Base-by-base conservation (phyloP, 2,888 invertebrate species). In the Linnaemya vulpina region DNA sequence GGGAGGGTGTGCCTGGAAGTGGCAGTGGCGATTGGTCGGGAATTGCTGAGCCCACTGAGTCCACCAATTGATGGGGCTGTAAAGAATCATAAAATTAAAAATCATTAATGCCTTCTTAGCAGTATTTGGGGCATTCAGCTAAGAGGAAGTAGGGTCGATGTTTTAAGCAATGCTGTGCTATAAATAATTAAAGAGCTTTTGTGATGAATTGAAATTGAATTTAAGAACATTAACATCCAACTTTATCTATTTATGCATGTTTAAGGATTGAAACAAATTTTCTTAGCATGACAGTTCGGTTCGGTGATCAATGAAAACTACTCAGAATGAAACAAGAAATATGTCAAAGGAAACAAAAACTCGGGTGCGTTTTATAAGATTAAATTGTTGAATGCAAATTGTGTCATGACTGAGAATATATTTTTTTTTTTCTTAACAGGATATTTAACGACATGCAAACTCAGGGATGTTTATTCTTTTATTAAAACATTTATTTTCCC, bases 1-100 rank as follows among this genome's bases (percentile, higher is more conserved):
- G 96, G 92, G 96, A 96, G 94, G 96, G 92, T 91, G 93, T 96
- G 94, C 96, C 96, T 90, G 96, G 94, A 92, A 93, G 92, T 91
- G 96, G 94, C 93, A 93, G 92, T 92, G 91, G 94, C 94, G 93
- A 94, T 93, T 93, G 94, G 94, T 93, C 94, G 91, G 93, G 93
- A 93, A 91, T 94, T 92, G 89, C 93, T 93, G 93, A 94, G 94
- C 90, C 94, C 94, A 92, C 94, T 94, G 93, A 94, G 94, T 87
- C 93, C 92, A 88, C 93, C 93, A 91, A 93, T 92, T 89, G 93
- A 92, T 90, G 93, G 91, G 91, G 92, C 93, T 93, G 89, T 83
- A 90, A 90, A 65, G 43, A 86, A 62, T 75, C 62, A 74, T 81
- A 82, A 73, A 74, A 74, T 60, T 40, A n/a, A 22, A 4, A 11